Base-by-base conservation (phyloP, 2,888 invertebrate genomes). In the Andricus curvator region DNA sequence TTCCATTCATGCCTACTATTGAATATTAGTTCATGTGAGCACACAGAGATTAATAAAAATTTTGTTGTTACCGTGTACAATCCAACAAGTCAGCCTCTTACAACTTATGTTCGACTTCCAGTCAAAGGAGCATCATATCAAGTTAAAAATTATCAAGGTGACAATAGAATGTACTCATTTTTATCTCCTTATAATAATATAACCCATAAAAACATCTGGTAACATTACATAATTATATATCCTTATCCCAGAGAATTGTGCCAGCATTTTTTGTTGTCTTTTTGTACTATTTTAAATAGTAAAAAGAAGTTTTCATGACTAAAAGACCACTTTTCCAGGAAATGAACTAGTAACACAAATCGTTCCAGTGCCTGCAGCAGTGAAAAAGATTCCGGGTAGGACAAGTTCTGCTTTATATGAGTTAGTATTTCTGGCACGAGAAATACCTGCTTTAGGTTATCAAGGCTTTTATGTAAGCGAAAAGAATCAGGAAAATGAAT, bases 11-110 rank as follows among this genome's bases (percentile, higher is more conserved):
- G 96, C 88, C 92, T 94, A 44, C 91, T 94, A 11, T 90, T 96
- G n/a, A 98, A 98, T 89, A 95, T 97, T 20, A 97, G 97, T 78
- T 94, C 95, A 67, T 98, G 98, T 87, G 89, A 91, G 0, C 89
- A 95, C 0, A 95, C 96, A 0, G 97, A 97, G 90, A 90, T 91
- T 4, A 93, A 92, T 29, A 88, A 93, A 0, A 92, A 94, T 81
- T 96, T 97, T 89, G 93, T 96, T n/a, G 95, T 97, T 1, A 96
- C 96, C 0, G 89, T 97, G 0, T 97, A 97, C 90, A 98, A 98
- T 92, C 97, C 97, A 0, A 87, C 97, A 33, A 96, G 95, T 0
- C 95, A 95, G 93, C 86, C 93, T 0, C 93, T 95, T 0, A 93
- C 92, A 2, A 93, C 94, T 44, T 94, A 94, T 25, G 93, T 96